A percentile compares a stretch with the other conserved stretches of the same genome.
phyloP scores from a whole-genome alignment of 2,797 vertebrate genomes.

The Trachops cirrhosus region DNA sequence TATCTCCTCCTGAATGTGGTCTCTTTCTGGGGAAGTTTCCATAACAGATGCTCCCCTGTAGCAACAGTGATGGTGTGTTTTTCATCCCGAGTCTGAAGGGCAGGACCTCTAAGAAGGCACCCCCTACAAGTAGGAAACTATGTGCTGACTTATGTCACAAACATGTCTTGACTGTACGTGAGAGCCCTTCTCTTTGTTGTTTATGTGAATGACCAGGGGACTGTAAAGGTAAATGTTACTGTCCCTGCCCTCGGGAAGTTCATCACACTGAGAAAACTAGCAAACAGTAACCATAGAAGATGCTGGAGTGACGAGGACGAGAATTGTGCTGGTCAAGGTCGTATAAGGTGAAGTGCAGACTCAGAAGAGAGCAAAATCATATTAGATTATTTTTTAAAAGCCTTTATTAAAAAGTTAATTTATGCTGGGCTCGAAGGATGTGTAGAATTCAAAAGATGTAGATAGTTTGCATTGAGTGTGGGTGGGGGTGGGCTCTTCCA shows the following conservation, averaged over 20 bases:
- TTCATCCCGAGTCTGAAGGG: not conserved
- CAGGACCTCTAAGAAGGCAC: not conserved
- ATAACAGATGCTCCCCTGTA: not conserved
- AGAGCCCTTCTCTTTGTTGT: not conserved
- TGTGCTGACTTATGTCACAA: not conserved
- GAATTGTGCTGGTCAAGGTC: fast-evolving
- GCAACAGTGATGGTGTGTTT: not conserved
- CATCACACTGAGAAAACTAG: not conserved
- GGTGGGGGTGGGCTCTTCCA: not conserved
- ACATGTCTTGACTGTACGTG: not conserved
- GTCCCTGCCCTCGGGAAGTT: not conserved
- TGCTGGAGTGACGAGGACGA: not conserved
- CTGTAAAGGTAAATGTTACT: not conserved
- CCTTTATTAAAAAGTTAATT: not conserved
- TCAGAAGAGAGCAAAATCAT: not conserved
- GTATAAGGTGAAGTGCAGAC: not conserved
- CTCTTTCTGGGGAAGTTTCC: not conserved
- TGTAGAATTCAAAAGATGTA: not conserved
- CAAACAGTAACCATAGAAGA: not conserved
- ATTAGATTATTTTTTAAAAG: not conserved
- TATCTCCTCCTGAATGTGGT: not conserved
- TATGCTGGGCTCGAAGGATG: not conserved
- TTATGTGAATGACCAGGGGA: not conserved
- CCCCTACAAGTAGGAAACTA: not conserved
- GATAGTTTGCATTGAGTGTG: not conserved